These are phyloP conservation scores for Trachelus tabidus DNA, from an alignment of 2,888 invertebrate genomes.

Conservation along the genomic window DNA sequence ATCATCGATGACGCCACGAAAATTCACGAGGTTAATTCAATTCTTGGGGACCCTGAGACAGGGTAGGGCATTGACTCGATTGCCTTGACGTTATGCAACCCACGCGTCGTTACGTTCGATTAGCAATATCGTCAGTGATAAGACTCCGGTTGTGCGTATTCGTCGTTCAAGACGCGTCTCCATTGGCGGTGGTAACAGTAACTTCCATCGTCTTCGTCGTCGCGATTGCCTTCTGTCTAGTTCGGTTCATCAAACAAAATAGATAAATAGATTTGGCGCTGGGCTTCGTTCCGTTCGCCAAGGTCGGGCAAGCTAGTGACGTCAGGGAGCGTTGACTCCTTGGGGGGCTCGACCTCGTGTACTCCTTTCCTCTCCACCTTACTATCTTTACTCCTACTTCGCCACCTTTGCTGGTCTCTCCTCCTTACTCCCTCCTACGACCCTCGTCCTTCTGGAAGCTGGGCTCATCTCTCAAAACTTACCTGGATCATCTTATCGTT, in stretches of 20 bases:
- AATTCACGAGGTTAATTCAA: background rate
- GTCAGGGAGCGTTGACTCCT: slow-evolving; percentile 60
- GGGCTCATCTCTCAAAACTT: background rate
- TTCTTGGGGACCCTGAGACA: background rate
- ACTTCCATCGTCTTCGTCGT: background rate
- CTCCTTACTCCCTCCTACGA: background rate
- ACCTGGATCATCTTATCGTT: background rate
- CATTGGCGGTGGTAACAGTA: background rate
- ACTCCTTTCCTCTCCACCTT: slow-evolving; percentile 28
- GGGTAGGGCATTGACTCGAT: background rate
- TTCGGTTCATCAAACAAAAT: slow-evolving; percentile 8
- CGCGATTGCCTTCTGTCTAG: background rate
- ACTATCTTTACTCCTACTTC: slow-evolving; percentile 7
- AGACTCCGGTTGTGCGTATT: background rate
- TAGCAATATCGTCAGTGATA: slow-evolving; percentile 2
- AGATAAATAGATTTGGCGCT: slow-evolving; percentile 50
- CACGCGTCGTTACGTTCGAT: slow-evolving; percentile 7
- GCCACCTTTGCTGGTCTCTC: background rate
- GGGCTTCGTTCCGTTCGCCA: slow-evolving; percentile 45
- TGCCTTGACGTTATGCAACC: background rate
- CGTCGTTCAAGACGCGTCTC: background rate
- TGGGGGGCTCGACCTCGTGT: slow-evolving; percentile 55
- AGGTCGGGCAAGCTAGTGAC: slow-evolving; percentile 53
- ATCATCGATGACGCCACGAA: background rate
- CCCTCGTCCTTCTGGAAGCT: background rate